Conservation (phyloP, 2,888 invertebrate genomes). For the Dicroscelio sp. region DNA sequence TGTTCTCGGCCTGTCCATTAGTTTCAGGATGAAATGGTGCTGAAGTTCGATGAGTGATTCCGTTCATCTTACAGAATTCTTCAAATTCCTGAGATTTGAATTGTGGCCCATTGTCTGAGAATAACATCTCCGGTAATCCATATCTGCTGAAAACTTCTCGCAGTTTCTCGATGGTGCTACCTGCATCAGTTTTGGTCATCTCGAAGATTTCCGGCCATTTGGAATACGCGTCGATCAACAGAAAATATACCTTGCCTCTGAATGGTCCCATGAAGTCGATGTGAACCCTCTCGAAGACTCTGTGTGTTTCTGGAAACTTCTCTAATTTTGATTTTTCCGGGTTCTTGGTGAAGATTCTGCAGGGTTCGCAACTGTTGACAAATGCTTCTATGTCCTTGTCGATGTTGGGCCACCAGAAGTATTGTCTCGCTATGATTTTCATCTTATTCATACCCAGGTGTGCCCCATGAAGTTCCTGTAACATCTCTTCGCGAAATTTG, state of each 20-base stretch:
- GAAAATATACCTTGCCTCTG: constrained; percentile 68
- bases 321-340: not conserved
- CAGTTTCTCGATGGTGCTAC: constrained; percentile 64
- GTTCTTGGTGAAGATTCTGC: constrained; percentile 32
- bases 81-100: constrained; percentile 70
- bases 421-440: constrained; percentile 84
- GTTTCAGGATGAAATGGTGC: constrained; percentile 77
- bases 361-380: constrained; percentile 60
- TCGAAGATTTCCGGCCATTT: constrained; percentile 81
- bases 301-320: not conserved
- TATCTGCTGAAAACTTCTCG: constrained; percentile 67
- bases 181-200: constrained; percentile 66
- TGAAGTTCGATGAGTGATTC: constrained; percentile 67
- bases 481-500: constrained; percentile 66
- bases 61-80: constrained; percentile 54
- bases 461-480: constrained; percentile 83
- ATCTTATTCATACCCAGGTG: constrained; percentile 85
- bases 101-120: constrained; percentile 81
- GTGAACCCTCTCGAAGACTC: not conserved
- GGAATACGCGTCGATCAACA: constrained; percentile 78
- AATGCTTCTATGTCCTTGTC: constrained; percentile 76
- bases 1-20: constrained; percentile 79
- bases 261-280: constrained; percentile 36
- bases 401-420: constrained; percentile 85
- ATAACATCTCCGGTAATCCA: constrained; percentile 73